These are phyloP conservation scores for Melanchra persicariae DNA, from an alignment of 2,888 invertebrate species.

Conservation along the genomic window DNA sequence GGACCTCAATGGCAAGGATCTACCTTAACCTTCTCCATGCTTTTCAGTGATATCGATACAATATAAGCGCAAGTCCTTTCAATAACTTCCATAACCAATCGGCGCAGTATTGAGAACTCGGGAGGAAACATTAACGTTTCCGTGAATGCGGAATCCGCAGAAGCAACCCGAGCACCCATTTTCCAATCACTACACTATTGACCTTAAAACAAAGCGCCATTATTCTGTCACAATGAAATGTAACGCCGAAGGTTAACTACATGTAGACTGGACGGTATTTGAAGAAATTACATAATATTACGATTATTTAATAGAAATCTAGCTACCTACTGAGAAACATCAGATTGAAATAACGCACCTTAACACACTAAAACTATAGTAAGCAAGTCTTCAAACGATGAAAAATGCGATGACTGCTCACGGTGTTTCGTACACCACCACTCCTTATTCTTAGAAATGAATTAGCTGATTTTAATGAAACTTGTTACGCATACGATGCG, in stretches of 20 bases:
- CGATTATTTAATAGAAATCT: not conserved
- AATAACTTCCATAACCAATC: constrained; percentile 14
- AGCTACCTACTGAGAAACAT: not conserved
- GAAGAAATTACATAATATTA: constrained; percentile 32
- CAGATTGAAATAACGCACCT: not conserved
- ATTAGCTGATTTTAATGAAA: no score
- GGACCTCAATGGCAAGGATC: not conserved
- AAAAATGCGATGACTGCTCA: no score
- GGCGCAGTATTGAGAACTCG: constrained; percentile 47
- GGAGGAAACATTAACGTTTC: constrained; percentile 66
- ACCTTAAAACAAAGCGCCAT: constrained; percentile 84
- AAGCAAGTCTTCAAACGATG: not conserved
- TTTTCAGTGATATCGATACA: not conserved
- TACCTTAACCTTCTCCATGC: not conserved
- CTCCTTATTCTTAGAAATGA: no score
- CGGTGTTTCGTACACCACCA: no score
- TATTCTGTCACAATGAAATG: constrained; percentile 73
- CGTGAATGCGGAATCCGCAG: constrained; percentile 77
- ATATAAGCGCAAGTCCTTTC: not conserved
- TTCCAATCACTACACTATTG: constrained; percentile 75
- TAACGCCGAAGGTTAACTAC: constrained; percentile 69
- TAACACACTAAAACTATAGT: not conserved
- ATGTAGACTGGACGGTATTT: constrained; percentile 47
- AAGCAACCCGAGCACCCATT: constrained; percentile 78
- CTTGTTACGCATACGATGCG: no score